These are phyloP conservation scores for Emydoidea blandingii DNA, from an alignment of 2,797 vertebrate genomes.

Conservation along the genomic window DNA sequence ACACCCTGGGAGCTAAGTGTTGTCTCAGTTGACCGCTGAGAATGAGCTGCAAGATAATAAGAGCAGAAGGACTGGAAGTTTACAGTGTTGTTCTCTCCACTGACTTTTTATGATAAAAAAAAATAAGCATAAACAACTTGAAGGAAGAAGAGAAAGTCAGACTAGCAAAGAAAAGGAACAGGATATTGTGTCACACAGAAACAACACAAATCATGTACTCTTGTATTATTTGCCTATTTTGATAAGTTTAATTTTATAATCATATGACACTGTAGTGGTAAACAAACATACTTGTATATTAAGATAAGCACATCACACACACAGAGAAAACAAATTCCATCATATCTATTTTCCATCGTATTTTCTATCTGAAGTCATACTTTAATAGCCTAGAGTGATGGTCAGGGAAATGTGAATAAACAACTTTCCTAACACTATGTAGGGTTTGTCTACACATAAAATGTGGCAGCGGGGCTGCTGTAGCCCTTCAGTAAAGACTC, in stretches of 20 bases:
- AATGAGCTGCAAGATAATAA: not conserved
- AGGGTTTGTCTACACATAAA: no score
- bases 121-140: not conserved
- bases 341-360: not conserved
- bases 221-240: not conserved
- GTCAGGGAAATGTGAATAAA: not conserved
- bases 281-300: not conserved
- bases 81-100: not conserved
- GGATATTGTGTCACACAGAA: not conserved
- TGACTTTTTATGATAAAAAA: not conserved
- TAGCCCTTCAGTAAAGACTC: no score
- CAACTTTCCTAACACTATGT: not conserved
- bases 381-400: not conserved
- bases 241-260: not conserved
- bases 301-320: not conserved
- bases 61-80: not conserved
- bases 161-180: not conserved
- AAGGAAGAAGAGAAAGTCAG: not conserved
- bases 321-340: not conserved
- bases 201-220: not conserved
- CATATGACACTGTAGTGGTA: not conserved
- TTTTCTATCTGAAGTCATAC: not conserved
- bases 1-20: not conserved
- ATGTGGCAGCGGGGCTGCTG: no score
- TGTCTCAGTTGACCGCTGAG: not conserved